Percentiles rank a stretch among this genome's conserved stretches.
Evolutionary conservation across 2,113 vertebrate species (phyloP).

Genomic region (Erythrocebus patas): DNA sequence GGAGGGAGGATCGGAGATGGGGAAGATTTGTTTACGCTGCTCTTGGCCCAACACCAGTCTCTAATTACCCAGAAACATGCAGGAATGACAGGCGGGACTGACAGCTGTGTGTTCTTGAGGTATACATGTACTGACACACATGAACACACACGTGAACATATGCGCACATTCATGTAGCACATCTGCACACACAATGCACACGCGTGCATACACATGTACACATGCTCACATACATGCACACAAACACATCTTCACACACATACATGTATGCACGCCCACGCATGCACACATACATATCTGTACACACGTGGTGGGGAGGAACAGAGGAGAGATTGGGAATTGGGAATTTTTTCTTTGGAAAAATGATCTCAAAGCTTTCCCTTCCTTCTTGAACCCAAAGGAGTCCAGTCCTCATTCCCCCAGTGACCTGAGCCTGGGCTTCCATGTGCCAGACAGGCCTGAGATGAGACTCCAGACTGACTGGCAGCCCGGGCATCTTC

Average conservation of each 20-base stretch:
- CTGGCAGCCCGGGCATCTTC: fast-evolving
- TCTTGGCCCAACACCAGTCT: not conserved
- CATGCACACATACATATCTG: fast-evolving
- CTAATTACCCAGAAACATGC: not conserved
- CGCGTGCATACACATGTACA: fast-evolving
- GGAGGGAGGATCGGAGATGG: fast-evolving
- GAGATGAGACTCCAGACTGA: fast-evolving
- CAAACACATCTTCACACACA: not conserved
- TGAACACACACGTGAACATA: not conserved
- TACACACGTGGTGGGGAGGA: fast-evolving
- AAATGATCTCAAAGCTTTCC: not conserved
- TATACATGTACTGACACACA: not conserved
- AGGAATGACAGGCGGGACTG: not conserved
- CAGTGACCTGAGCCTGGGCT: not conserved
- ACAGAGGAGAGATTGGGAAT: not conserved
- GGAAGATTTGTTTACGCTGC: fast-evolving
- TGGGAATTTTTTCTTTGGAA: not conserved
- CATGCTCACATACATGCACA: too few species aligned
- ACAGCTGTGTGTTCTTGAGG: too few species aligned
- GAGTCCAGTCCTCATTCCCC: fast-evolving
- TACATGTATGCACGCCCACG: not conserved
- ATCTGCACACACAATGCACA: fast-evolving
- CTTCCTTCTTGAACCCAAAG: not conserved
- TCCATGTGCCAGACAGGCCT: not conserved
- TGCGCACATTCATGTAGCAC: fast-evolving